Evolutionary conservation across 2,888 invertebrate genomes (phyloP), one percentile per base, ranked within the genome.

Genomic region (Hybos culiciformis): DNA sequence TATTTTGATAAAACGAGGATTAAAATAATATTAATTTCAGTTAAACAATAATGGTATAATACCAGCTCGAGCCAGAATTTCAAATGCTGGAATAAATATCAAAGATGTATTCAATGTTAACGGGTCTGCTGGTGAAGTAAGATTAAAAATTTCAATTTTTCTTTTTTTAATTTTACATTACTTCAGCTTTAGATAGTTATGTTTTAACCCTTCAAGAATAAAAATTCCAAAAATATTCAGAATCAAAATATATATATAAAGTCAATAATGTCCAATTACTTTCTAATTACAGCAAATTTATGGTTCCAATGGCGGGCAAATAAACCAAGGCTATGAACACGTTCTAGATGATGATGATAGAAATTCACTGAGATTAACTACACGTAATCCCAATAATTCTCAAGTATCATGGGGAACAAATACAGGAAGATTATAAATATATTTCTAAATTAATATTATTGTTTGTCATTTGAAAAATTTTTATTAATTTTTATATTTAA

Each of bases 41-140:
- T 57, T 74, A 33, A 79, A 78, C 55, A 79, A 78, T 51, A 69
- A 72, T 21, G 73, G 69, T 18, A 69, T 72, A 26, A 70, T 70
- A 39, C 58, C 68, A 21, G 73, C 81, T 15, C 80, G 79, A 46
- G 81, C 82, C 43, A 72, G 86, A 39, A 75, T 78, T 46, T 86
- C 86, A 31, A 84, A 78, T 48, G 80, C 81, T 1, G 81, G 81
- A 54, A 82, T 82, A 51, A 81, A 80, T 51, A 80, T 83, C 7
- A 85, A 86, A 55, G 84, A 86, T 49, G 79, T 87, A 0, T 87
- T 87, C 53, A 81, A 80, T 59, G 79, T 77, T 1, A 76, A 74
- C 48, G 74, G 73, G 46, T 61, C 65, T 8, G 58, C 58, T 36
- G 45, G 39, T 21, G 67, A 66, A 56, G 64, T 64, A 49, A 37